Evolutionary conservation across 1,140 invertebrate species (phyloP).

Genomic region (Cydia fagiglandana): DNA sequence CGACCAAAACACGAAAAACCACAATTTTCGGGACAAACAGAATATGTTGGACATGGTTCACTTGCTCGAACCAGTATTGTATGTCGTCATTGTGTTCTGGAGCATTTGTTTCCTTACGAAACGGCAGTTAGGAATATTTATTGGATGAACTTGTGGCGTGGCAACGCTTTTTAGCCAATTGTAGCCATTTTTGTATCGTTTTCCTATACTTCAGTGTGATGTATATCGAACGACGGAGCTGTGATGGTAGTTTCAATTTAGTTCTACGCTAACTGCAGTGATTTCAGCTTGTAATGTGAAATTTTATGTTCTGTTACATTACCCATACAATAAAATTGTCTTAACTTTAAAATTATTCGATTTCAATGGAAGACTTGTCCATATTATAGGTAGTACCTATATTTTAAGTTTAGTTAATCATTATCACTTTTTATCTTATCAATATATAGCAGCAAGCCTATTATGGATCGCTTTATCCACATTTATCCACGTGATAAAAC

Average conservation of each 20-base stretch:
- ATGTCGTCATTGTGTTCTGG: constrained; percentile 72
- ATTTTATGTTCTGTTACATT: constrained; percentile 18
- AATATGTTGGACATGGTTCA: constrained; percentile 72
- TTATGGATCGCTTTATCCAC: no score
- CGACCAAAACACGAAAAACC: constrained; percentile 54
- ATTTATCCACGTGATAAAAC: no score
- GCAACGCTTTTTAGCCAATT: constrained; percentile 70
- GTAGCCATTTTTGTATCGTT: constrained; percentile 62
- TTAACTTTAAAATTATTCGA: not conserved
- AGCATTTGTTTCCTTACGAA: constrained; percentile 75
- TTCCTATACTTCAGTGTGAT: constrained; percentile 50
- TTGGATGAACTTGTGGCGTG: constrained; percentile 72
- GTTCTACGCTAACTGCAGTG: constrained; percentile 33
- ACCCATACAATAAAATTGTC: not conserved
- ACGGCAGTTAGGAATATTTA: constrained; percentile 76
- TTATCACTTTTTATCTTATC: no score
- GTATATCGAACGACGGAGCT: constrained; percentile 57
- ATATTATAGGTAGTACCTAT: not conserved
- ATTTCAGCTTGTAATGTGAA: not conserved
- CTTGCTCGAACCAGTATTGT: constrained; percentile 68
- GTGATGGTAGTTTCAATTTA: constrained; percentile 52
- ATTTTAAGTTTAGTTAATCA: no score
- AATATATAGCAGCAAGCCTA: no score
- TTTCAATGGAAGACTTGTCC: not conserved
- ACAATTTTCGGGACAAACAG: constrained; percentile 68